Conservation (phyloP, 1,140 invertebrate species). For the Euwallacea fornicatus region DNA sequence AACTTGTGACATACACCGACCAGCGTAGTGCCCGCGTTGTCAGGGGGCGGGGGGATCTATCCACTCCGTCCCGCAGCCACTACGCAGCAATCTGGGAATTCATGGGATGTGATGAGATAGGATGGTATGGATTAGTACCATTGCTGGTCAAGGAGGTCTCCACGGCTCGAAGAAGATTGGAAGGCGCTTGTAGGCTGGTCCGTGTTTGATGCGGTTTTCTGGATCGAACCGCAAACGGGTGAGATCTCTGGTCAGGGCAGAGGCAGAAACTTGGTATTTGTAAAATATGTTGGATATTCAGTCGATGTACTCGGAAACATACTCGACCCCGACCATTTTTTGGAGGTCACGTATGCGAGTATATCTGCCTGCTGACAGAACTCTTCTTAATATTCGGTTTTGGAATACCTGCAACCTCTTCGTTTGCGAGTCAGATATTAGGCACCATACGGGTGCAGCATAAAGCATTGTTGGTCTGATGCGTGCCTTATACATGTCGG, state of each 20-base stretch:
- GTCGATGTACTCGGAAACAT: not conserved
- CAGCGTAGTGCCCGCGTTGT: no score
- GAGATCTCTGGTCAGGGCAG: not conserved
- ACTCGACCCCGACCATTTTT: not conserved
- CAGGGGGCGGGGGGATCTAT: no score
- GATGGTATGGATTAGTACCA: no score
- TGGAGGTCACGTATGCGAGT: not conserved
- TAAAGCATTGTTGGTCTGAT: not conserved
- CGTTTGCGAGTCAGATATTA: not conserved
- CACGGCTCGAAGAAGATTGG: not conserved
- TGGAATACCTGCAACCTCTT: not conserved
- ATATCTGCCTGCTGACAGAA: not conserved
- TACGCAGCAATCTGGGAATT: no score
- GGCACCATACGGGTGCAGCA: not conserved
- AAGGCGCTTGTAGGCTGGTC: not conserved
- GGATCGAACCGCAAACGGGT: not conserved
- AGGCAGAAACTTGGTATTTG: not conserved
- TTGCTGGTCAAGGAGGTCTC: not conserved
- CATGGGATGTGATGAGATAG: no score
- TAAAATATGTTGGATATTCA: not conserved
- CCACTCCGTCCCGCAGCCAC: no score
- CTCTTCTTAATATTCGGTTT: conserved; percentile 1
- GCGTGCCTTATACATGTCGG: no score
- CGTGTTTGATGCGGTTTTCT: not conserved
- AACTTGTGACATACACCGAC: no score